Evolutionary conservation across 1,140 invertebrate genomes (phyloP).

Genomic region (Drosophila triauraria): DNA sequence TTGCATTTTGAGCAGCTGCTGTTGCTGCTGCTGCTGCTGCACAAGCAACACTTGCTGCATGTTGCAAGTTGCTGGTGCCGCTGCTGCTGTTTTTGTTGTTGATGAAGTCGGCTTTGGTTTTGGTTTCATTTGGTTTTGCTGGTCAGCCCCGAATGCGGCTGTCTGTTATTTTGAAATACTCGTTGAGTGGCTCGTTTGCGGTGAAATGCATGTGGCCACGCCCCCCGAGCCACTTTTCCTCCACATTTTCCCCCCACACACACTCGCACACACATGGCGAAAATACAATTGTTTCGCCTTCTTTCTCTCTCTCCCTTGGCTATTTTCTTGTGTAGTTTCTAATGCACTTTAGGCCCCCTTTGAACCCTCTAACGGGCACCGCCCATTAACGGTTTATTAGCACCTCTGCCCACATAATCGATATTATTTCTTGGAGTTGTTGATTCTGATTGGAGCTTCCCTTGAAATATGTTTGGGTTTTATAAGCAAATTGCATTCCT

Average conservation of each 20-base stretch:
- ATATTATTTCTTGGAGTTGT: neutral
- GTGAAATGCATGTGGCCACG: constrained; percentile 72
- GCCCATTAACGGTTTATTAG: neutral
- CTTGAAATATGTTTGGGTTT: too few species aligned
- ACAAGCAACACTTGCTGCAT: constrained; percentile 39
- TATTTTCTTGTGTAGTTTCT: constrained; percentile 1
- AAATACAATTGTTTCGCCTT: constrained; percentile 22
- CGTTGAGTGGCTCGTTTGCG: constrained; percentile 80
- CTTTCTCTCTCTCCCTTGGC: neutral
- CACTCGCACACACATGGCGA: neutral
- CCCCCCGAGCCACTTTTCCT: constrained; percentile 12
- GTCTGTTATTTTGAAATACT: constrained; percentile 82
- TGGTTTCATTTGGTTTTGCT: constrained; percentile 80
- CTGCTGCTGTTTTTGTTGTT: constrained; percentile 60
- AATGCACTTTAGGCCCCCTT: constrained; percentile 4
- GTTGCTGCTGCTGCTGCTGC: constrained; percentile 30
- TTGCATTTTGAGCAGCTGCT: constrained; percentile 81
- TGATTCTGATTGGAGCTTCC: too few species aligned
- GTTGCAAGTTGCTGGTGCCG: constrained; percentile 36
- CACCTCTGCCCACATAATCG: neutral
- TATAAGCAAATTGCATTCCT: too few species aligned
- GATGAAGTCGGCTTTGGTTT: constrained; percentile 80
- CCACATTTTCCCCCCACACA: neutral
- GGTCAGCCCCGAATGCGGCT: constrained; percentile 73
- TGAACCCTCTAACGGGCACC: neutral